phyloP scores from a whole-genome alignment of 1,140 invertebrate genomes.

The Drosophila ohnishii region DNA sequence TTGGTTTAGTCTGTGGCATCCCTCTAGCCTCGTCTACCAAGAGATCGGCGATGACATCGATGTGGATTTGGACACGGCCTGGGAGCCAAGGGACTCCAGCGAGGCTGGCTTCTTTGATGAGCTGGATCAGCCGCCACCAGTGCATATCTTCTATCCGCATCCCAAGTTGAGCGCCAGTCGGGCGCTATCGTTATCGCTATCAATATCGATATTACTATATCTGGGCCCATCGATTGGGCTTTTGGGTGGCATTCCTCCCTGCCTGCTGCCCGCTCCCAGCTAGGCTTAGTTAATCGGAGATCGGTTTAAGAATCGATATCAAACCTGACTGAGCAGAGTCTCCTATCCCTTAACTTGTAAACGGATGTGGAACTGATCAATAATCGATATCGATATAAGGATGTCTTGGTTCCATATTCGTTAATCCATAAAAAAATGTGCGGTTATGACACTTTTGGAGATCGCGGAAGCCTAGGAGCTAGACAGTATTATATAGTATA shows the following conservation, averaged over 20 bases:
- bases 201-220: not conserved
- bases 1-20: conserved; percentile 53
- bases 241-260: conserved; percentile 20
- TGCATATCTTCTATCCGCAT: conserved; percentile 87
- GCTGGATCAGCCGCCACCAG: conserved; percentile 86
- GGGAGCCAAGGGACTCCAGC: conserved; percentile 78
- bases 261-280: conserved; percentile 58
- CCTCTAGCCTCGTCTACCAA: conserved; percentile 74
- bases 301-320: conserved; percentile 6
- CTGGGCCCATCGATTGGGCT: conserved; percentile 14
- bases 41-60: conserved; percentile 75
- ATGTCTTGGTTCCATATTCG: conserved; percentile 15
- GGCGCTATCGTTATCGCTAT: conserved; percentile 20
- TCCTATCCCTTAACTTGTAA: conserved; percentile 3
- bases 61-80: conserved; percentile 81
- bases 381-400: not conserved
- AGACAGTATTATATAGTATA: not conserved
- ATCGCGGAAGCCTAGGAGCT: not conserved
- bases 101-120: conserved; percentile 85
- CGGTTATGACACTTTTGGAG: conserved; percentile 17
- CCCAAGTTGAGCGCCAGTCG: conserved; percentile 52
- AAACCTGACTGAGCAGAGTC: not conserved
- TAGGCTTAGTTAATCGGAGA: conserved; percentile 21
- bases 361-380: not conserved
- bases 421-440: not conserved